A percentile compares a stretch with the other conserved stretches of the same genome.
phyloP scores from a whole-genome alignment of 2,113 vertebrate species.

The Cyrtonyx montezumae region DNA sequence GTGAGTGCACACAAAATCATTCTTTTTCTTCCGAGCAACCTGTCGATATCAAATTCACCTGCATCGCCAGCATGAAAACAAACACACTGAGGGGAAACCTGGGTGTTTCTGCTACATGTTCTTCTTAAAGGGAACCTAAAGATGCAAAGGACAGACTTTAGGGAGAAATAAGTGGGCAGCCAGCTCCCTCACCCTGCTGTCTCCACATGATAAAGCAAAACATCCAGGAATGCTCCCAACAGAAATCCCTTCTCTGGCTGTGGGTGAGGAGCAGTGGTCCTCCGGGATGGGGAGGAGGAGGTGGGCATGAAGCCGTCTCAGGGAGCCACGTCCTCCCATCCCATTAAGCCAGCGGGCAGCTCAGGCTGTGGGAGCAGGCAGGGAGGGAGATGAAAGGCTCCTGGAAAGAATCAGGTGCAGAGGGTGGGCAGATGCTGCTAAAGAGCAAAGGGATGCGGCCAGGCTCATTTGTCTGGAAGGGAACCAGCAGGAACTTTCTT shows the following conservation, averaged over 20 bases:
- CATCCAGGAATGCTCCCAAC: not conserved
- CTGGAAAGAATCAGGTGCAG: conserved; percentile 61
- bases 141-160: not conserved
- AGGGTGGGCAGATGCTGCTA: conserved; percentile 59
- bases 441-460: conserved; percentile 50
- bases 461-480: conserved; percentile 67
- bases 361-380: not conserved
- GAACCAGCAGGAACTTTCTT: conserved; percentile 66
- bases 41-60: not conserved
- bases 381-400: conserved; percentile 46
- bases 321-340: not conserved
- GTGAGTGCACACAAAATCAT: accelerated
- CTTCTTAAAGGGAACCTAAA: not conserved
- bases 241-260: not conserved
- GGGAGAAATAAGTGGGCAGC: not conserved
- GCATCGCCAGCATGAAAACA: not conserved
- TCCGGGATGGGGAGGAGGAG: not conserved
- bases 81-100: not conserved
- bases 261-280: not conserved
- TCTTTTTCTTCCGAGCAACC: not conserved
- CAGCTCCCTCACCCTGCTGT: not conserved
- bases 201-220: not conserved
- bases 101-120: not conserved
- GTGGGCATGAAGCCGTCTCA: not conserved
- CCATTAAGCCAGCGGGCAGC: not conserved